A percentile compares a stretch with the other conserved stretches of the same genome.
Conservation (phyloP, 2,888 invertebrate species). For the Hypercompe scribonia region DNA sequence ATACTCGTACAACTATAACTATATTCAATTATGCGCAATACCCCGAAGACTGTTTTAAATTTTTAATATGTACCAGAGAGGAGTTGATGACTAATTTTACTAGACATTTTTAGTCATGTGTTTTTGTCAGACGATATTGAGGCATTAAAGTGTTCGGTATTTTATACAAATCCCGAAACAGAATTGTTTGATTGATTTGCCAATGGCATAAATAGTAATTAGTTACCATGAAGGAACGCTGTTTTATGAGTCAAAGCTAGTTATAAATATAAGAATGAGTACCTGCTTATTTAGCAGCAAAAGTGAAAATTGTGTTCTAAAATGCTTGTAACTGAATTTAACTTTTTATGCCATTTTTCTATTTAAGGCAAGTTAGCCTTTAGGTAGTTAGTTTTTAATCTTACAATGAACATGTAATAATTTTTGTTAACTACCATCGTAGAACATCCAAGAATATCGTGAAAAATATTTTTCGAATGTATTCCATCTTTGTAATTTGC, state of each 20-base stretch:
- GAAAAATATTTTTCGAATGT: neutral
- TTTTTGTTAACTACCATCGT: too few relatives aligned
- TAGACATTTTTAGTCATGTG: neutral
- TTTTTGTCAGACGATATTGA: neutral
- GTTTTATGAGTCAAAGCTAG: neutral
- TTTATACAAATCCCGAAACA: neutral
- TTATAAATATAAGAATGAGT: neutral
- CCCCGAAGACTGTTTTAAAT: neutral
- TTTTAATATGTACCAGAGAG: neutral
- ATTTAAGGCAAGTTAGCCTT: too few relatives aligned
- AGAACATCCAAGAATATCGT: neutral
- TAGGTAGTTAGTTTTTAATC: too few relatives aligned
- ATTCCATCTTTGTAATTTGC: neutral
- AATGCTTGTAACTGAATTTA: neutral
- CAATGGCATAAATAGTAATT: neutral
- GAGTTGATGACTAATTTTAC: neutral
- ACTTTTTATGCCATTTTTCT: neutral
- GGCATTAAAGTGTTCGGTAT: neutral
- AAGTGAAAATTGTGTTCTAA: neutral
- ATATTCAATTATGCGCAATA: conserved; percentile 7
- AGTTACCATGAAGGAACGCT: neutral
- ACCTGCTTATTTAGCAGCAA: neutral
- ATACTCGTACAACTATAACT: neutral
- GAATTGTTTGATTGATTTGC: neutral
- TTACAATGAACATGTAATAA: too few relatives aligned